These are phyloP conservation scores for Grallaria varia DNA, from an alignment of 2,113 vertebrate genomes.

Conservation along the genomic window DNA sequence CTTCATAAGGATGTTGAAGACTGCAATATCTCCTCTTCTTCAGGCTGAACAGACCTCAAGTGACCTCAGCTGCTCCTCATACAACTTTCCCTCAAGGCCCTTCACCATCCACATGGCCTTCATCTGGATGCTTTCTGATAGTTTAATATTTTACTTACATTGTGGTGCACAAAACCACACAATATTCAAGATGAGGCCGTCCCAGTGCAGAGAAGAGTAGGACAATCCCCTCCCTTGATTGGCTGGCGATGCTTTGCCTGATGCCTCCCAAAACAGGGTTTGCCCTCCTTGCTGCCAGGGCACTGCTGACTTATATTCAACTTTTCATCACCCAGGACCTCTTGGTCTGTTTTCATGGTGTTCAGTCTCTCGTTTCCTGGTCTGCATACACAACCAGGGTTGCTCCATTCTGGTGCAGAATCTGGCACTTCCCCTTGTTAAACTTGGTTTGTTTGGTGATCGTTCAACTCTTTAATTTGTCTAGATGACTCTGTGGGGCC, in stretches of 20 bases:
- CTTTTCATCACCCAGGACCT: rapidly evolving
- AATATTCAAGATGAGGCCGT: rapidly evolving
- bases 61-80: not conserved
- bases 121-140: not conserved
- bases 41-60: not conserved
- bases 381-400: rapidly evolving
- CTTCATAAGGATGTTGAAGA: not conserved
- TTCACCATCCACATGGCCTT: not conserved
- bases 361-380: rapidly evolving
- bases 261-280: rapidly evolving
- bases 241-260: rapidly evolving
- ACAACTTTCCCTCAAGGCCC: rapidly evolving
- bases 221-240: not conserved
- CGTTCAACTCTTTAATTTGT: not conserved
- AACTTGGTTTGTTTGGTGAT: not conserved
- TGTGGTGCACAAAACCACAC: not conserved
- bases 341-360: rapidly evolving
- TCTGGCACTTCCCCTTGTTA: not conserved
- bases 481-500: rapidly evolving
- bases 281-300: too few species aligned
- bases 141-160: not conserved
- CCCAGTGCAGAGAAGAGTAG: rapidly evolving
- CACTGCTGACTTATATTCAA: not conserved
- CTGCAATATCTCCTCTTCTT: not conserved
- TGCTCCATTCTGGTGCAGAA: rapidly evolving